These are phyloP conservation scores for Megalops cyprinoides DNA, from an alignment of 2,797 vertebrate genomes.

Conservation along the genomic window DNA sequence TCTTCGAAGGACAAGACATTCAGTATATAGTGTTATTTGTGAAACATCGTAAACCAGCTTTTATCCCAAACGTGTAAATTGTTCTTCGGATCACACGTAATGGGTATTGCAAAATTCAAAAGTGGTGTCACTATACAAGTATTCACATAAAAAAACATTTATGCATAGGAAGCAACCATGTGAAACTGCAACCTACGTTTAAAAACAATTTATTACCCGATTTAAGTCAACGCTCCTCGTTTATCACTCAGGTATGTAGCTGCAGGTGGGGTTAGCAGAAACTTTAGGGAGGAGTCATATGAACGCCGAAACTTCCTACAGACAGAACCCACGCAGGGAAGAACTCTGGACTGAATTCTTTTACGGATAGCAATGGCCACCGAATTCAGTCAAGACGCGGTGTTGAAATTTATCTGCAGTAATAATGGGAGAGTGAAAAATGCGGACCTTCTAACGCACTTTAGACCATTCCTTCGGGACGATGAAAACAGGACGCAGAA, in stretches of 20 bases:
- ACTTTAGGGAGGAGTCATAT: slow-evolving; percentile 43
- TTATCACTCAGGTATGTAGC: slow-evolving; percentile 54
- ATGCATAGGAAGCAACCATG: background rate
- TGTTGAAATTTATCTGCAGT: slow-evolving; percentile 81
- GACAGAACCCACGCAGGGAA: slow-evolving; percentile 34
- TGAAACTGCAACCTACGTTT: background rate
- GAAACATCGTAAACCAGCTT: too few relatives aligned
- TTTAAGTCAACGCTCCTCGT: background rate
- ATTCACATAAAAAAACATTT: background rate
- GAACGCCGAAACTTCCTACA: slow-evolving; percentile 27
- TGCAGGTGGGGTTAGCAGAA: slow-evolving; percentile 42
- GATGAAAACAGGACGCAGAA: slow-evolving; percentile 71
- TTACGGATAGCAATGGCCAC: slow-evolving; percentile 72
- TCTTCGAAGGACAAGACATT: too few relatives aligned
- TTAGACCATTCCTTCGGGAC: slow-evolving; percentile 76
- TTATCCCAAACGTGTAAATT: too few relatives aligned
- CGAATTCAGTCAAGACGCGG: slow-evolving; percentile 83
- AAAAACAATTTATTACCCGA: background rate
- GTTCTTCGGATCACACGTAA: too few relatives aligned
- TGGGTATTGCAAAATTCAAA: too few relatives aligned
- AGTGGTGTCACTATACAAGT: too few relatives aligned
- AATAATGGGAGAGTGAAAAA: slow-evolving; percentile 82
- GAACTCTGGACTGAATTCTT: background rate
- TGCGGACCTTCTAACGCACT: slow-evolving; percentile 81
- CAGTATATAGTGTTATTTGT: too few relatives aligned